These are phyloP conservation scores for Emydocephalus ijimae DNA, from an alignment of 2,113 vertebrate genomes.

Conservation along the genomic window DNA sequence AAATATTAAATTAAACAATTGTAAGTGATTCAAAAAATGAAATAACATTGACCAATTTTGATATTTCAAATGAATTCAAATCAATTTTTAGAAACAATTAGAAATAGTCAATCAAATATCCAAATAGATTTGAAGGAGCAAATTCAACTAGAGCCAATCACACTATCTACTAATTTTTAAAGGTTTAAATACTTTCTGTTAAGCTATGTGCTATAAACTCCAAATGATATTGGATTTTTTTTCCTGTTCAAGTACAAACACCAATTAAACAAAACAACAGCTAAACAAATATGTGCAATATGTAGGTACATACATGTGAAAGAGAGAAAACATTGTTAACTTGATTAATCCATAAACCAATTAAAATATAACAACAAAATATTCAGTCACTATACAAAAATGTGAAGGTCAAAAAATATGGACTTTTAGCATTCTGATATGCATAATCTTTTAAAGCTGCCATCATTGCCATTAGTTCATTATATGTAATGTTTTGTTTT, in stretches of 20 bases:
- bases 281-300: neutral
- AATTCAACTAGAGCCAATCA: neutral
- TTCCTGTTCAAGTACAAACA: neutral
- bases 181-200: neutral
- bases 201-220: neutral
- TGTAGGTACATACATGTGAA: neutral
- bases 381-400: neutral
- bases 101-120: neutral
- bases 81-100: neutral
- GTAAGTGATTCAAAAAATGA: neutral
- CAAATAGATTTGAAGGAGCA: neutral
- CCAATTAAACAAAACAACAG: neutral
- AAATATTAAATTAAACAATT: neutral
- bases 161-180: neutral
- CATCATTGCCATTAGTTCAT: slow-evolving; percentile 13
- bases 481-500: slow-evolving; percentile 5
- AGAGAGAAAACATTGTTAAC: neutral
- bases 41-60: neutral
- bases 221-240: neutral
- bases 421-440: neutral
- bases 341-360: neutral
- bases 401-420: neutral
- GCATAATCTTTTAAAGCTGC: neutral
- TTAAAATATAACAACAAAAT: neutral
- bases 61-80: neutral